A percentile compares a stretch with the other conserved stretches of the same genome.
Conservation (phyloP, 2,113 vertebrate species). For the Antechinus stuartii region DNA sequence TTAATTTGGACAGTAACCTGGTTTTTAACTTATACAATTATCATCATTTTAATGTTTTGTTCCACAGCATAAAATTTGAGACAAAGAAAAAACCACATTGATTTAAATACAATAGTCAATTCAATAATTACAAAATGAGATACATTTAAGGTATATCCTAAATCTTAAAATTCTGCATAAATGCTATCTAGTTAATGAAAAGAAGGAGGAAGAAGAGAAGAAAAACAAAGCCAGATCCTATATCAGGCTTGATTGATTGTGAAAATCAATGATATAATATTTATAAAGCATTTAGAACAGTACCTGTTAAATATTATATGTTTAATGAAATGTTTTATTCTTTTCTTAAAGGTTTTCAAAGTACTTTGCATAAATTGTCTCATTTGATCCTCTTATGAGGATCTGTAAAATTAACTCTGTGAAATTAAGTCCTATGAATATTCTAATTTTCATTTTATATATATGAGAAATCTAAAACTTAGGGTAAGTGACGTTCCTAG, state of each 20-base stretch:
- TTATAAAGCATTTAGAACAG: not conserved
- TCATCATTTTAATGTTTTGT: not conserved
- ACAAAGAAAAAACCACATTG: not conserved
- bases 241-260: not conserved
- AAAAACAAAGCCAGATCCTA: not conserved
- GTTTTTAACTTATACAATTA: not conserved
- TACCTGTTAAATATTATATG: not conserved
- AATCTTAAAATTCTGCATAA: not conserved
- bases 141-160: not conserved
- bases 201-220: too few relatives aligned
- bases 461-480: not conserved
- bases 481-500: not conserved
- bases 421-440: not conserved
- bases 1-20: not conserved
- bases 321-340: not conserved
- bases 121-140: not conserved
- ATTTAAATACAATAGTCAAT: not conserved
- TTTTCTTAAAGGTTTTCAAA: not conserved
- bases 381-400: not conserved
- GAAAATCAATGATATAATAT: not conserved
- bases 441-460: not conserved
- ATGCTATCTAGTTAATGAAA: not conserved
- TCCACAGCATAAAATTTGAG: not conserved
- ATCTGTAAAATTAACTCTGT: not conserved
- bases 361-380: not conserved